These are phyloP conservation scores for Paedocypris micromegethes DNA, from an alignment of 2,797 vertebrate species.

Conservation along the genomic window DNA sequence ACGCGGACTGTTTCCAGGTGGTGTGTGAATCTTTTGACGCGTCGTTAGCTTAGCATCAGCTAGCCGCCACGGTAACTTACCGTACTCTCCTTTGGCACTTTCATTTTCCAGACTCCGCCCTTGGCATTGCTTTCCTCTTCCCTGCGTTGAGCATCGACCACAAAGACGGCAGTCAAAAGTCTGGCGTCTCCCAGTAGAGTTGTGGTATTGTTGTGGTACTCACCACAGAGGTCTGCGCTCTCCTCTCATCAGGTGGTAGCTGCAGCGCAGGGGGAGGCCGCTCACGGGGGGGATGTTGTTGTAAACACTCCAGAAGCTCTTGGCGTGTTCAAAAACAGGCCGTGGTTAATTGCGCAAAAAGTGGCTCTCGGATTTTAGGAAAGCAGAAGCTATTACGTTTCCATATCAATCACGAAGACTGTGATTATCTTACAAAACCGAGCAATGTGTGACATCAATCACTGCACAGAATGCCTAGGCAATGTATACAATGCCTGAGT, in stretches of 20 bases:
- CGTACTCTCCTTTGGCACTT: slow-evolving; percentile 88
- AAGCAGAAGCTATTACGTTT: no score
- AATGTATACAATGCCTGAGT: no score
- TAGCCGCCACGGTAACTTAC: slow-evolving; percentile 62
- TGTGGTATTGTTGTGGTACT: slow-evolving; percentile 38
- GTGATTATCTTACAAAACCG: no score
- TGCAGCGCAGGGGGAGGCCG: slow-evolving; percentile 81
- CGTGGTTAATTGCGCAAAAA: not conserved
- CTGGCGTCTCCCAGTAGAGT: not conserved
- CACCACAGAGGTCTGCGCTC: slow-evolving; percentile 89
- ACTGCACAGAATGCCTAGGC: no score
- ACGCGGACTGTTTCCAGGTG: not conserved
- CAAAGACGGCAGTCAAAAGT: no score
- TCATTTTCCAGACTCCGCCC: slow-evolving; percentile 96
- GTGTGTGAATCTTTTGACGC: not conserved
- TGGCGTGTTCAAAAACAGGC: slow-evolving; percentile 23
- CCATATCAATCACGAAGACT: no score
- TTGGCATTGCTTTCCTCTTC: slow-evolving; percentile 97
- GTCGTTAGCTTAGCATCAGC: not conserved
- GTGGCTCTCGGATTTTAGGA: not conserved
- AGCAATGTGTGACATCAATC: no score
- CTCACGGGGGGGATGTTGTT: slow-evolving; percentile 91
- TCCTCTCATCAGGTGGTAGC: slow-evolving; percentile 93
- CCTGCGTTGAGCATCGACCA: slow-evolving; percentile 61
- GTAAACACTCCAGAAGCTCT: slow-evolving; percentile 98